Base-by-base conservation (phyloP, 2,888 invertebrate species). In the Marasmarcha lunaedactyla region DNA sequence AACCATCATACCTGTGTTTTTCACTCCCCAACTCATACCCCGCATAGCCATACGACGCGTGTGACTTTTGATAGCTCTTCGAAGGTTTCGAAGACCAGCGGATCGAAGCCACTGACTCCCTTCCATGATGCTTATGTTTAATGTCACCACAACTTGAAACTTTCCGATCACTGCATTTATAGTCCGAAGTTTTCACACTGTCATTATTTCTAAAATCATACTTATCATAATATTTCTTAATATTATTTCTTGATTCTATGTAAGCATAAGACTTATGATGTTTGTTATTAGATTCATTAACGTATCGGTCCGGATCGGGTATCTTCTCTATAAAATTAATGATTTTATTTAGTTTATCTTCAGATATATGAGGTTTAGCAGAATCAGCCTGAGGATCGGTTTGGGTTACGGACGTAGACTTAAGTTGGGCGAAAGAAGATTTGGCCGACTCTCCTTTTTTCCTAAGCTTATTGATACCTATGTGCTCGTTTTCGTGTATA, bases 251-350 rank as follows among this genome's bases (percentile, higher is more conserved):
- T 3, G 48, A 48, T n/a, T 52, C 55, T 11, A 67, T 20, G 40
- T 66, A 63, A 0, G 59, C 53, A 4, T 67, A 64, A 0, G 71
- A 69, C 20, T 45, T 56, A 44, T n/a, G n/a, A n/a, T n/a, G n/a
- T n/a, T n/a, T n/a, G n/a, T 68, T 70, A 43, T 66, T 71, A 0
- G 67, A 50, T 6, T 66, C 65, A 0, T 53, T 42, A 1, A 71
- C 14, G 6, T 69, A 51, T 14, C 68, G 61, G 1, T 68, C 68
- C 0, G 68, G 59, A 14, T 73, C 61, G 0, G 55, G 45, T 1
- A 81, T 63, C 46, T 74, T 78, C 26, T 81, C 79, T 40, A 81
- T 76, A 42, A 81, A 79, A 0, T 79, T 78, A 0, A 81, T 73
- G 0, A 81, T 71, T 42, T 78, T 78, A 52, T 76, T 79, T 1